Evolutionary conservation across 2,797 vertebrate species (phyloP).

Genomic region (Huso huso): DNA sequence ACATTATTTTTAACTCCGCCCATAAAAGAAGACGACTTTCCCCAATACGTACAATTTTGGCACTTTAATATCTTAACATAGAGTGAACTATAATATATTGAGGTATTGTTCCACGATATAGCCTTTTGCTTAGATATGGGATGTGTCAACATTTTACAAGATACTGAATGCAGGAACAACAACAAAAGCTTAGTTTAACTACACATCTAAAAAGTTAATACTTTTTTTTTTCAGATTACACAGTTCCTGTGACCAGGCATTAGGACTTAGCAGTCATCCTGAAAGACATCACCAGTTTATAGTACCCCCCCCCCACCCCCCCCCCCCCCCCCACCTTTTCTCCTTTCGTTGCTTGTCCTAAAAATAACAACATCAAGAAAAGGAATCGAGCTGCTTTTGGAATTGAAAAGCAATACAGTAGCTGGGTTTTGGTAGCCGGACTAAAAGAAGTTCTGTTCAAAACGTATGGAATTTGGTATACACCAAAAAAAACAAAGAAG

Average conservation of each 20-base stretch:
- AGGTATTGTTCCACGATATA: slow-evolving; percentile 23
- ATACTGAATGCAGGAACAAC: slow-evolving; percentile 19
- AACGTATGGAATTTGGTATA: neutral
- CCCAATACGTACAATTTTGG: slow-evolving; percentile 27
- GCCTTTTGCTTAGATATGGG: neutral
- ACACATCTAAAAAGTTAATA: slow-evolving; percentile 28
- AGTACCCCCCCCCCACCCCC: neutral
- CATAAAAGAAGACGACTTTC: neutral
- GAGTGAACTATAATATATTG: slow-evolving; percentile 29
- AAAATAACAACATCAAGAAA: neutral
- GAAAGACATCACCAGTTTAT: neutral
- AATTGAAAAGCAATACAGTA: slow-evolving; percentile 33
- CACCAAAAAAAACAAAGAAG: slow-evolving; percentile 29
- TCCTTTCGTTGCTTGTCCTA: neutral
- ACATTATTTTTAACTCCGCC: too few species aligned
- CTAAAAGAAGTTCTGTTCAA: slow-evolving; percentile 37
- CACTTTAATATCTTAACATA: slow-evolving; percentile 20
- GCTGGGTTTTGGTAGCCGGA: slow-evolving; percentile 42
- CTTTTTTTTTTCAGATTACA: slow-evolving; percentile 15
- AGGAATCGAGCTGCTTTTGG: slow-evolving; percentile 5
- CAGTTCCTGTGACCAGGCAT: slow-evolving; percentile 20
- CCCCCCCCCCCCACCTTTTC: neutral
- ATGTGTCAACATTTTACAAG: neutral
- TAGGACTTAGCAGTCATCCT: slow-evolving; percentile 19
- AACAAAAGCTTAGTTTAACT: slow-evolving; percentile 24